These are phyloP conservation scores for Mustela lutreola DNA, from an alignment of 2,113 vertebrate species.

Conservation along the genomic window DNA sequence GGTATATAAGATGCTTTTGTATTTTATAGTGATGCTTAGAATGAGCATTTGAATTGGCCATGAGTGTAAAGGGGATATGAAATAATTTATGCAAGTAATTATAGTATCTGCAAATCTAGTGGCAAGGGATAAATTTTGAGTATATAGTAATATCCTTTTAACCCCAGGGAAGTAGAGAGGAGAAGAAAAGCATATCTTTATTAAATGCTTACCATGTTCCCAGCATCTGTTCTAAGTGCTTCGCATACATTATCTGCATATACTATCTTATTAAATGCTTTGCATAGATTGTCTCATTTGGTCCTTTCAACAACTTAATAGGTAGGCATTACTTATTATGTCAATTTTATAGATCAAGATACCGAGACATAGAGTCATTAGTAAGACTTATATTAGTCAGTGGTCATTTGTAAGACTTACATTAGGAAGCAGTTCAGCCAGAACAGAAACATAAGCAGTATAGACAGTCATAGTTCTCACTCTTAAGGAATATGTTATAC, in stretches of 20 bases:
- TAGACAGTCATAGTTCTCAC: neutral
- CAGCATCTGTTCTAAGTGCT: neutral
- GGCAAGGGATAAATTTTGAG: neutral
- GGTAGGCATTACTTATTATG: neutral
- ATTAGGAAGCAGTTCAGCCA: neutral
- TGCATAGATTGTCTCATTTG: neutral
- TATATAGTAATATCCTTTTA: neutral
- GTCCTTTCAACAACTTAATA: neutral
- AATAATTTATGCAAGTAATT: neutral
- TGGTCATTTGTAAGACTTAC: neutral
- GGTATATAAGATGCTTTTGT: neutral
- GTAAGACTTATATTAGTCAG: neutral
- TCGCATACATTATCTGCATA: neutral
- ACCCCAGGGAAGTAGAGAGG: neutral
- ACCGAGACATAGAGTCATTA: neutral
- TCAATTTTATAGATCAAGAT: neutral
- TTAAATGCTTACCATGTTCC: neutral
- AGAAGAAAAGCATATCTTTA: neutral
- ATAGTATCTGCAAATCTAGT: neutral
- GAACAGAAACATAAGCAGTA: neutral
- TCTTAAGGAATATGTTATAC: neutral
- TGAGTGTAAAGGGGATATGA: neutral
- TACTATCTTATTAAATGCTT: neutral
- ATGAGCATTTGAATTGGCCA: neutral
- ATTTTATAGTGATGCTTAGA: neutral